A percentile compares a stretch with the other conserved stretches of the same genome.
phyloP scores from a whole-genome alignment of 2,797 vertebrate species.

The Eurystomus glaucurus region DNA sequence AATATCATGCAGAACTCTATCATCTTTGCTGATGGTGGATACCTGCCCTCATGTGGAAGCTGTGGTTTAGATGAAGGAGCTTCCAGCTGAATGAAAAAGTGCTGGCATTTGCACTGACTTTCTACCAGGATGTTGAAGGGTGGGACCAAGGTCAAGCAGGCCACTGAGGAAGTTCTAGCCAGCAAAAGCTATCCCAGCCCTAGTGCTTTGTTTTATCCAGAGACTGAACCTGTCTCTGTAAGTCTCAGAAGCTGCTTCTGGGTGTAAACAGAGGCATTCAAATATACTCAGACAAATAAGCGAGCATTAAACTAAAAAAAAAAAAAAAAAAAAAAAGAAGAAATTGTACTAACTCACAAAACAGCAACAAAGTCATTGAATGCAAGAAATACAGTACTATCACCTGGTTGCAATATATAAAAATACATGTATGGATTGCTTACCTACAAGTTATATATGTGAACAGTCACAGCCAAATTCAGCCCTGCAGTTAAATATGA shows the following conservation, averaged over 20 bases:
- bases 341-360: neutral
- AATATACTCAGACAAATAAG: rapidly evolving
- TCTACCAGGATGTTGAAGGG: neutral
- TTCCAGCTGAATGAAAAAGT: neutral
- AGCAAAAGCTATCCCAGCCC: neutral
- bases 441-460: neutral
- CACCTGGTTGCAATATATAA: neutral
- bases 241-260: neutral
- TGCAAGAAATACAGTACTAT: neutral
- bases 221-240: neutral
- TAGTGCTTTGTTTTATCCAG: neutral
- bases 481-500: neutral
- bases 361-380: neutral
- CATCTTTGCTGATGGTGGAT: neutral
- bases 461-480: neutral
- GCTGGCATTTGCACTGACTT: neutral
- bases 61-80: neutral
- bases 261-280: neutral
- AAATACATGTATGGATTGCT: neutral
- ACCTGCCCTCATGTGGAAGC: neutral
- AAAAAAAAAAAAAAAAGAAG: neutral
- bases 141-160: neutral
- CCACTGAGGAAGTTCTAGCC: neutral
- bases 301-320: neutral
- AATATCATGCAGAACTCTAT: neutral